Base-by-base conservation (phyloP, 2,797 vertebrate genomes). In the Sebastes elongatus region DNA sequence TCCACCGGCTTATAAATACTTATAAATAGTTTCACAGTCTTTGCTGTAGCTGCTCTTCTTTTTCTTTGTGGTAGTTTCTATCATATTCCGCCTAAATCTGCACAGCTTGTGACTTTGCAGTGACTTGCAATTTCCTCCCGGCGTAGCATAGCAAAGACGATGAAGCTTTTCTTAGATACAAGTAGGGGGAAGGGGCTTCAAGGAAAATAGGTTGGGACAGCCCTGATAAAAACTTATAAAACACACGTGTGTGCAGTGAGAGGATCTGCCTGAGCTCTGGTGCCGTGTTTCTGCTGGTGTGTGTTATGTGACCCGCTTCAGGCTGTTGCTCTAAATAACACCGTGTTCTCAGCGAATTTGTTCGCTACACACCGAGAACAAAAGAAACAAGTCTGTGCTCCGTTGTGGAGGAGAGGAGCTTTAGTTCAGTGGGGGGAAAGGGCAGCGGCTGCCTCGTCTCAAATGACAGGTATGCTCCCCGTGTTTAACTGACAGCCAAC, bases 381-480 rank as follows among this genome's bases (percentile, higher is more conserved):
- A 70, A 69, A 22, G 23, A 52, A 57, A 30, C 25, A 8, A 6
- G n/a, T 53, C 33, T 64, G 14, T 25, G 23, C 7, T 27, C 33
- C 8, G 1, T 9, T 46, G 28, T 30, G 38, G 32, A 56, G 3
- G n/a, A 64, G 46, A 2, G 9, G 11, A 23, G 63, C 23, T 73
- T 52, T 4, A n/a, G 64, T 52, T 52, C 10, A 68, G 38, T 25
- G 35, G 33, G 33, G 11, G 35, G 11, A 79, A 78, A 75, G 80
- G 77, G n/a, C 83, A 85, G 61, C 27, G 14, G 25, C 71, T 32
- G 11, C 5, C 33, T 3, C 30, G 68, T 84, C 78, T 89, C 83
- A 64, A 8, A 81, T 92, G 59, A 74, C 88, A 71, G 77, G 11
- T 76, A n/a, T 70, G 59, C 35, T 60, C 28, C 25, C 5, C 33